Evolutionary conservation across 2,888 invertebrate species (phyloP).

Genomic region (Eretmocerus hayati): DNA sequence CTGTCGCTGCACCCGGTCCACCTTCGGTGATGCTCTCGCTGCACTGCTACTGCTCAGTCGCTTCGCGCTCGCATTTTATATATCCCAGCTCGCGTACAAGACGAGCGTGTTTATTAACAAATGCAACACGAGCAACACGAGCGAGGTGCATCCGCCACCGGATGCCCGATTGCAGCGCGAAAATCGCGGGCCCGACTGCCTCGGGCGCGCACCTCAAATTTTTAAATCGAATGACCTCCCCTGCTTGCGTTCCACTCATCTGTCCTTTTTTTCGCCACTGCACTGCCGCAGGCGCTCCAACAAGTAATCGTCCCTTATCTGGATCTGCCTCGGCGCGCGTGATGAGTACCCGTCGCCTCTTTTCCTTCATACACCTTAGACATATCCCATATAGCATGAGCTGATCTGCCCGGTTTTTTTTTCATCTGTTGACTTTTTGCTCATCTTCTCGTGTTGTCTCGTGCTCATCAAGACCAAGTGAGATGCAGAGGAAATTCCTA

Average conservation of each 20-base stretch:
- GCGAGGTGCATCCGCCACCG: neutral
- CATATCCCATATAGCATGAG: neutral
- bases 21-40: slow-evolving; percentile 2
- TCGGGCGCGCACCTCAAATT: slow-evolving; percentile 14
- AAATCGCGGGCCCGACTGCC: slow-evolving; percentile 8
- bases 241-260: neutral
- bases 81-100: too few relatives aligned
- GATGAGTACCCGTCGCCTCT: neutral
- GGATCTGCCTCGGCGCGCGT: neutral
- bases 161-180: slow-evolving; percentile 16
- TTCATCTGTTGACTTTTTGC: too few relatives aligned
- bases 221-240: slow-evolving; percentile 11
- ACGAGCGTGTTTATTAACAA: slow-evolving; percentile 16
- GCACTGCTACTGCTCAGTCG: neutral
- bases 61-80: neutral
- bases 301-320: slow-evolving; percentile 6
- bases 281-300: neutral
- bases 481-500: too few relatives aligned
- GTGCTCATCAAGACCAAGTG: too few relatives aligned
- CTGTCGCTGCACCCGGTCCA: neutral
- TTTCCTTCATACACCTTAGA: neutral
- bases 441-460: too few relatives aligned
- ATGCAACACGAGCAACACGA: slow-evolving; percentile 14
- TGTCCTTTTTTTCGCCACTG: neutral
- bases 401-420: neutral